Conservation (phyloP, 2,888 invertebrate species). For the Drosophila birchii region DNA sequence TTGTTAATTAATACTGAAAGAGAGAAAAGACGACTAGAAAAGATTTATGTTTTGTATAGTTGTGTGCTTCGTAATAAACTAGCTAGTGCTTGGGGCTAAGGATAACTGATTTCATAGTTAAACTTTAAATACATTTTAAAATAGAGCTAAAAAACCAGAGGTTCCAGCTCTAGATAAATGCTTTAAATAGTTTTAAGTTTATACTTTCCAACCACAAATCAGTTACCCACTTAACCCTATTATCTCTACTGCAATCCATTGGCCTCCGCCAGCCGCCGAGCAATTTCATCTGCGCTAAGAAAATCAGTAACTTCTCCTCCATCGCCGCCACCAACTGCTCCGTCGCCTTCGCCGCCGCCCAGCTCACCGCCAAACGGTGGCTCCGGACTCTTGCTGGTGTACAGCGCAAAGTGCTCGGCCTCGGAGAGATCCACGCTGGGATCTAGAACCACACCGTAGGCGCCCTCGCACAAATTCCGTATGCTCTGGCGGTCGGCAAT, state of each 20-base stretch:
- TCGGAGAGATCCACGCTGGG: conserved; percentile 90
- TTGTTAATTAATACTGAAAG: conserved; percentile 69
- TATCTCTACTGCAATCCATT: conserved; percentile 78
- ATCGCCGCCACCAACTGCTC: conserved; percentile 85
- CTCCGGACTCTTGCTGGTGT: conserved; percentile 93
- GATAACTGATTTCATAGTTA: conserved; percentile 15
- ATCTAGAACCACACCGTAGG: conserved; percentile 83
- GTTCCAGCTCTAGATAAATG: background rate
- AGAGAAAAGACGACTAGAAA: conserved; percentile 75
- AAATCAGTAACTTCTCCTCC: conserved; percentile 91
- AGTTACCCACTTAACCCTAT: conserved; percentile 4
- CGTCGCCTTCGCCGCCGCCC: conserved; percentile 55
- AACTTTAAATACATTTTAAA: background rate
- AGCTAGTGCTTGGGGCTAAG: conserved; percentile 2
- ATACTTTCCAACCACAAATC: background rate
- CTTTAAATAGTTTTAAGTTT: background rate
- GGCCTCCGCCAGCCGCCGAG: conserved; percentile 82
- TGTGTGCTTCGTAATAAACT: conserved; percentile 13
- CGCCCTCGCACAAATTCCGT: conserved; percentile 84
- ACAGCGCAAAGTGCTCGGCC: conserved; percentile 94
- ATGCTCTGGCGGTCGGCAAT: conserved; percentile 85
- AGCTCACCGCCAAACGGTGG: conserved; percentile 87
- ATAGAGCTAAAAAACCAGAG: background rate
- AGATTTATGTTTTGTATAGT: conserved; percentile 44
- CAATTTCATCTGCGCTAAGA: conserved; percentile 85